These are phyloP conservation scores for Oncorhynchus gorbuscha DNA, from an alignment of 2,113 vertebrate genomes.

Conservation along the genomic window DNA sequence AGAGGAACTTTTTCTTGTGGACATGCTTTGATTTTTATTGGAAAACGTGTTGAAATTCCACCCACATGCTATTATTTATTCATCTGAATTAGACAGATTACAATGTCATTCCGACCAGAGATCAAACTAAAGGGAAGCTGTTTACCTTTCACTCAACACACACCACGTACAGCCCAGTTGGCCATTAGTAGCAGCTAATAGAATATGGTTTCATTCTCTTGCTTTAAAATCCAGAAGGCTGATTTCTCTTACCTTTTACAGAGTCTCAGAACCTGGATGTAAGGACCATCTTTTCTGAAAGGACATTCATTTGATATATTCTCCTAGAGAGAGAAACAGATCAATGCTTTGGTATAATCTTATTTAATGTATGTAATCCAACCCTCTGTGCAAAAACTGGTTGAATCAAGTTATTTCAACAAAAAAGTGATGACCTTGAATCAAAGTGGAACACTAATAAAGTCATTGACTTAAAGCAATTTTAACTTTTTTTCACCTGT, in stretches of 20 bases:
- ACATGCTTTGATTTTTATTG: not conserved
- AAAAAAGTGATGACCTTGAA: no score
- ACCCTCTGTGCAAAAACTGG: no score
- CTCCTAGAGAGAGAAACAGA: not conserved
- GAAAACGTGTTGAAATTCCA: not conserved
- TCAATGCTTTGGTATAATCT: not conserved
- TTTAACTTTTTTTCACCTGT: no score
- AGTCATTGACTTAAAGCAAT: no score
- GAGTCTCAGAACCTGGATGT: constrained; percentile 7
- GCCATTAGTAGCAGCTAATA: no score
- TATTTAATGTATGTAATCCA: not conserved
- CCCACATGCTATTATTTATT: not conserved
- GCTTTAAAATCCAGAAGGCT: no score
- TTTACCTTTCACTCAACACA: no score
- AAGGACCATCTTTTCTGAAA: not conserved
- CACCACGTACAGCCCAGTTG: no score
- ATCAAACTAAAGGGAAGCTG: no score
- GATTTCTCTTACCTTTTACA: constrained; percentile 12
- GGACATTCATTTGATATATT: not conserved
- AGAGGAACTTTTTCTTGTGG: constrained; percentile 2
- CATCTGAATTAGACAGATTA: not conserved
- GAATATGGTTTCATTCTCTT: no score
- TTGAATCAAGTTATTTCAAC: no score
- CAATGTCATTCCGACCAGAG: not conserved
- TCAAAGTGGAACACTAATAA: no score